Percentiles rank a stretch among this genome's conserved stretches.
These are phyloP conservation scores for Prunella fulvescens DNA, from an alignment of 2,113 vertebrate genomes.

Conservation along the genomic window DNA sequence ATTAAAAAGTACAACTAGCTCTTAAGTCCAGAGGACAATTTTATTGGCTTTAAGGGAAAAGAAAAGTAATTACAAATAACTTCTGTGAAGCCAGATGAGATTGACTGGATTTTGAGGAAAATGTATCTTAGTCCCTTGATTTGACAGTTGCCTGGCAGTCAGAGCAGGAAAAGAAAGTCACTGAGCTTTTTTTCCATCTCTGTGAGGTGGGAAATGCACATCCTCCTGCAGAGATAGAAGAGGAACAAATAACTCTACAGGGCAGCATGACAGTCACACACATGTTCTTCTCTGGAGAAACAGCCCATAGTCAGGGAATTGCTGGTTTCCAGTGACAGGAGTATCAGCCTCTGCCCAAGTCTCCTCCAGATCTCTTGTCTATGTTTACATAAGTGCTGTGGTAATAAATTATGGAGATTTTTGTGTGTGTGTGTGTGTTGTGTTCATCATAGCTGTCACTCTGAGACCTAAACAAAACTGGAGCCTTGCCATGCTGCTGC, in stretches of 20 bases:
- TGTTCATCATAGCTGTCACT: not conserved
- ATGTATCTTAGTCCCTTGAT: slow-evolving; percentile 32
- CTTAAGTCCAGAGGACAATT: not conserved
- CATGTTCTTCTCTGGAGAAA: not conserved
- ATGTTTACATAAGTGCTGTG: not conserved
- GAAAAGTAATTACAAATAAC: slow-evolving; percentile 12
- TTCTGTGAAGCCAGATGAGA: not conserved
- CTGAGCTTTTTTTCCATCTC: not conserved
- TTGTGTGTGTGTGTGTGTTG: not conserved
- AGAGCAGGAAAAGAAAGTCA: slow-evolving; percentile 42
- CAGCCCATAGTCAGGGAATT: not conserved
- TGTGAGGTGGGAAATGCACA: slow-evolving; percentile 17
- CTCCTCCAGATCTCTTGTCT: not conserved
- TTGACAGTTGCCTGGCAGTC: not conserved
- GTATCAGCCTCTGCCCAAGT: not conserved
- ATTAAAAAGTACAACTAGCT: not conserved
- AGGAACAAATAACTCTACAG: not conserved
- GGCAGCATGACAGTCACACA: not conserved
- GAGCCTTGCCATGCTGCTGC: not conserved
- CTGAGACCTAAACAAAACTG: not conserved
- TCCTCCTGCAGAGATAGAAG: slow-evolving; percentile 15
- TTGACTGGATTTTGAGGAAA: slow-evolving; percentile 29
- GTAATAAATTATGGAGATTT: not conserved
- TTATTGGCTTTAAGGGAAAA: not conserved
- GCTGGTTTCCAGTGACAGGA: not conserved